Base-by-base conservation (phyloP, 1,140 invertebrate species). In the Heliconius congener region DNA sequence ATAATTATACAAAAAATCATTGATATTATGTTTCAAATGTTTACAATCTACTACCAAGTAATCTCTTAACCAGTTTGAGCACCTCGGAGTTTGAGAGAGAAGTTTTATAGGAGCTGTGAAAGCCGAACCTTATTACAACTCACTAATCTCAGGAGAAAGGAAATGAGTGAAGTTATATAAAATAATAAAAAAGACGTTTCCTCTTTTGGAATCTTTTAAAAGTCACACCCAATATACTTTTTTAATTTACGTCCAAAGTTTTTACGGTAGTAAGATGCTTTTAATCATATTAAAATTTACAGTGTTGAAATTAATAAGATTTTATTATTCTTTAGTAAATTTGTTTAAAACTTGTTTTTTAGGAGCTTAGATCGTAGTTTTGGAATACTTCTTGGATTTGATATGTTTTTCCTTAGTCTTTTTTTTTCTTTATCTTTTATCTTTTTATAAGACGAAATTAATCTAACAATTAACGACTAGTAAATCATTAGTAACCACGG, bases 21-120 rank as follows among this genome's bases (percentile, higher is more conserved):
- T 72, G 76, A 79, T 73, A 50, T 46, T 23, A 72, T 66, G 34
- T 74, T 80, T 57, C 77, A 78, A 55, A 78, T 80, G 78, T 82
- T 82, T 74, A 79, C 77, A 82, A 71, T 79, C 79, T 78, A 82
- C 78, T 83, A 81, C 72, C 77, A 83, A 86, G 82, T 81, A 84
- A 86, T 86, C 80, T 84, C 84, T 86, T 85, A 85, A 85, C 80
- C 80, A 84, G 83, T 80, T 81, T 77, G 79, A 74, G 80, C 52
- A 77, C 50, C 39, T 73, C 74, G 60, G 79, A 84, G 42, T 46
- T 46, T 16, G 34, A 37, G 34, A 46, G 42, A 46, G 42, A 84
- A 85, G 76, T 83, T 85, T 84, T 55, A 80, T 80, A 82, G 76
- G 71, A 79, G 74, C 74, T 78, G 78, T 73, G 82, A 84, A 83